Base-by-base conservation (phyloP, 2,888 invertebrate species). In the Polyploca ridens region DNA sequence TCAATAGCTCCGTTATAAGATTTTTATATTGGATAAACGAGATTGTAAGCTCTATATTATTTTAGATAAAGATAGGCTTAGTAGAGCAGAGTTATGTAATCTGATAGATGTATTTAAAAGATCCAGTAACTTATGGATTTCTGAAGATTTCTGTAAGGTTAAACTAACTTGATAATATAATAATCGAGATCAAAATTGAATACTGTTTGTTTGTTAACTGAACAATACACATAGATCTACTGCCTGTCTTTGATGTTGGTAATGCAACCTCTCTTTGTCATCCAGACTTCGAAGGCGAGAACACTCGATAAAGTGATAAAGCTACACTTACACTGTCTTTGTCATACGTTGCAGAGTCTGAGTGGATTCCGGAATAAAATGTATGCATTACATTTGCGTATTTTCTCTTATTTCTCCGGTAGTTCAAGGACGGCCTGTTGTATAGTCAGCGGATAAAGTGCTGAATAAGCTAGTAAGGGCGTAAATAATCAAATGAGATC, bases 1-100 rank as follows among this genome's bases (percentile, higher is more conserved):
- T 78, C 78, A 73, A 82, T 82, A 79, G 75, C 65, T 69, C 69
- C 71, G 71, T 76, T 69, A 68, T 70, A 62, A 65, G 62, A 71
- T 67, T 61, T 68, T 72, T 61, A 62, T 64, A 69, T 71, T 71
- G 64, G 66, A 63, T 65, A 62, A 19, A 11, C 41, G 41, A 44
- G 41, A 61, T 61, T 61, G 44, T 11, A 19, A 35, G 41, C 27
- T 11, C 44, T 44, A 54, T n/a, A 14, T n/a, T 54, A 54, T 19
- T 19, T 49, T 14, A 49, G 16, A 49, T 49, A 49, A 16, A 49
- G 3, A 49, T 49, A 49, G 49, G 44, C 14, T 44, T 14, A 44
- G 14, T 44, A 44, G 44, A 14, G 16, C 16, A 49, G 49, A 16
- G 16, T 49, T 46, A 5, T 6, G 4, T 46, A n/a, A 1, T 10